Conservation (phyloP, 2,888 invertebrate species). For the Zygothrica quintamaculata region DNA sequence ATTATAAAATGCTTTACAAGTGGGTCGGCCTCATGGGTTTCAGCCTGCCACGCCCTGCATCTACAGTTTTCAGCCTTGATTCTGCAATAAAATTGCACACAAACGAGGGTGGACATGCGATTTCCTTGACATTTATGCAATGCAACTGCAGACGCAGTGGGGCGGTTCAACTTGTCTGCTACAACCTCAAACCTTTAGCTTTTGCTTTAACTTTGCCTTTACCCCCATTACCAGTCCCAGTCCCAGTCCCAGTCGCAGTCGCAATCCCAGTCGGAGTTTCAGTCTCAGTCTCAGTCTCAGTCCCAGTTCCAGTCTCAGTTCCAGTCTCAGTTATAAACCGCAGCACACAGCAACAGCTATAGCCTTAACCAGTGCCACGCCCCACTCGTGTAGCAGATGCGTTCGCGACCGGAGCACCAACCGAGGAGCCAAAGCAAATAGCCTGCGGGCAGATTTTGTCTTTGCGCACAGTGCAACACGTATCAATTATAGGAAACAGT, state of each 20-base stretch:
- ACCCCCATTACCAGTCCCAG: no score
- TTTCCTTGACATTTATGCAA: conserved; percentile 80
- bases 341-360: conserved; percentile 5
- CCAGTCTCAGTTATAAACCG: conserved; percentile 5
- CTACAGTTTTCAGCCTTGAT: conserved; percentile 36
- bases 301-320: conserved; percentile 7
- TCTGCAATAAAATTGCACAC: conserved; percentile 65
- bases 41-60: conserved; percentile 43
- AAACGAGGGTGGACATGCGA: conserved; percentile 81
- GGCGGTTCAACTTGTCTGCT: conserved; percentile 58
- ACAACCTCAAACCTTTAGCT: no score
- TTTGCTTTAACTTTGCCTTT: no score
- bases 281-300: conserved; percentile 21
- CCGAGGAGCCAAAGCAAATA: conserved; percentile 72
- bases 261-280: background rate
- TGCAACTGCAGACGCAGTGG: conserved; percentile 70
- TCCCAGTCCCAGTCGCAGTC: no score
- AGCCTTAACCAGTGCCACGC: conserved; percentile 57
- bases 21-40: conserved; percentile 65
- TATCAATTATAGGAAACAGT: conserved; percentile 70
- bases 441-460: conserved; percentile 77
- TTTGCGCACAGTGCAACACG: conserved; percentile 77
- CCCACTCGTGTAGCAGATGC: conserved; percentile 66
- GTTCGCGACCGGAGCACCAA: conserved; percentile 32
- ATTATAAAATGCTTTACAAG: conserved; percentile 83